Conservation (phyloP, 2,797 vertebrate genomes). For the Sebastes paucispinis region DNA sequence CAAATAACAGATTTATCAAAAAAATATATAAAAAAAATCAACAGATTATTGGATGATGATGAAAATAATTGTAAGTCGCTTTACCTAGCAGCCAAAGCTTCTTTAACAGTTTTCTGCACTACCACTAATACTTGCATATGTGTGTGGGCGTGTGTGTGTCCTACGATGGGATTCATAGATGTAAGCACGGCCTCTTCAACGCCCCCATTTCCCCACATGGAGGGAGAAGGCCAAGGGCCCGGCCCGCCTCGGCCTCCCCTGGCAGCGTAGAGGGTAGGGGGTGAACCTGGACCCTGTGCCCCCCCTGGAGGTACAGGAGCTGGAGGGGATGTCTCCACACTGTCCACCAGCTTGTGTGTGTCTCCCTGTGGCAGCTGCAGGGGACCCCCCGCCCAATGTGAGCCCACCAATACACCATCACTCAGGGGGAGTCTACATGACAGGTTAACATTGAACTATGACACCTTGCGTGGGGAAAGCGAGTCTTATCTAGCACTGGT, state of each 20-base stretch:
- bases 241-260: constrained; percentile 50
- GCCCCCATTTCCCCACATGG: constrained; percentile 51
- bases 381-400: constrained; percentile 65
- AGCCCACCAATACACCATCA: constrained; percentile 70
- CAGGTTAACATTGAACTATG: constrained; percentile 83
- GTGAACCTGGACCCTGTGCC: constrained; percentile 63
- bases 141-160: constrained; percentile 18
- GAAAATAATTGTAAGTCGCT: background rate
- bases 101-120: background rate
- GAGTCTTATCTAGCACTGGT: background rate
- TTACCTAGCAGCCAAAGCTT: background rate
- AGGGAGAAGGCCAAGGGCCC: constrained; percentile 67
- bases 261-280: constrained; percentile 48
- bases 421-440: constrained; percentile 52
- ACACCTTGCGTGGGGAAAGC: constrained; percentile 48
- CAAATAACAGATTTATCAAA: background rate
- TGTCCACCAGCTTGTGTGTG: constrained; percentile 78
- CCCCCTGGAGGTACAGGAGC: constrained; percentile 48
- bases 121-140: constrained; percentile 3
- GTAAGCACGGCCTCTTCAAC: constrained; percentile 30
- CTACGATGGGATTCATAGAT: constrained; percentile 60
- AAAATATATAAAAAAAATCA: background rate
- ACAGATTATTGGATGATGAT: background rate
- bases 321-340: constrained; percentile 55
- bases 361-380: constrained; percentile 85